Base-by-base conservation (phyloP, 1,140 invertebrate genomes). In the Drosophila fuyamai region DNA sequence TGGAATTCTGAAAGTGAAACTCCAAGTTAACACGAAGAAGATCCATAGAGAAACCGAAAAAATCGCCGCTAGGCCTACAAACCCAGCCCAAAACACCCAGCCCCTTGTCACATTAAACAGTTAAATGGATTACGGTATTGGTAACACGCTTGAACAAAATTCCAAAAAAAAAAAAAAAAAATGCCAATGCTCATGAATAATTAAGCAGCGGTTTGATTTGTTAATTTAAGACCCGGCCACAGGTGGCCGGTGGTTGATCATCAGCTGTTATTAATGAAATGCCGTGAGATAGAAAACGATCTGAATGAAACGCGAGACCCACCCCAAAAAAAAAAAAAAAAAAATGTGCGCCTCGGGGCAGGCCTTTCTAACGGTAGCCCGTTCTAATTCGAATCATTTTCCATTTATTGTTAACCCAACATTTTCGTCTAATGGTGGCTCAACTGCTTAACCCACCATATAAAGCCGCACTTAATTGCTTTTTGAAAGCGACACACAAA, bases 41-140 rank as follows among this genome's bases (percentile, higher is more conserved):
- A 44, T 0, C 12, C 14, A 60, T 32, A 41, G 36, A 47, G n/a
- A 27, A 50, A 41, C 6, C 35, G n/a, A 12, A 6, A 48, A 41
- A 32, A 70, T 48, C 48, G 77, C 48, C 66, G 61, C 51, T 57
- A 54, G 60, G 62, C 74, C 58, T 65, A 40, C 29, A 59, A 46
- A 38, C 67, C 67, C 53, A 60, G 29, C 56, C 63, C 68, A 62
- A 50, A 73, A 56, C 53, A 57, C 9, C 56, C 56, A 5, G 36
- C 23, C 60, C 36, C 47, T 18, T 65, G 65, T 68, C 65, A 44
- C 47, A 48, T 55, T 63, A 84, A 86, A 86, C 82, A 86, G 83
- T 88, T 82, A 86, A 88, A 68, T 83, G 56, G 76, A 88, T 88
- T 88, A 88, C 83, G 83, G 83, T 86, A 76, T 79, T 79, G 79